Evolutionary conservation across 2,113 vertebrate species (phyloP), one percentile per base, ranked within the genome.

Genomic region (Lutjanus erythropterus): DNA sequence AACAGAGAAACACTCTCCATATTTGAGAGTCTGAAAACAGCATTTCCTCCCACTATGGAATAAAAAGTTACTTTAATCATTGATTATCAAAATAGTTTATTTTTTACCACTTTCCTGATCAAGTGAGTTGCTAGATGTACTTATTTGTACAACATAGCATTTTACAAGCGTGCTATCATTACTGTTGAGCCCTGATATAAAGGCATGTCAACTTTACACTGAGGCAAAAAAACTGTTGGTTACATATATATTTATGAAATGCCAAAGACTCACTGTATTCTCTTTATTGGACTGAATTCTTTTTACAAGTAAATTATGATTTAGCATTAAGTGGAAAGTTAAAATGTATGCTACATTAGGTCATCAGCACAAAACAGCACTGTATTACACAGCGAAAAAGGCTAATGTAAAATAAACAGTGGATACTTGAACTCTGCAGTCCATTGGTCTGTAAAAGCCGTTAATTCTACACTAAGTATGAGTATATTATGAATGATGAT

Each of bases 361-460:
- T 12, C 37, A 44, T 75, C 14, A 35, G 37, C 25, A 66, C 10
- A 35, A 46, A 31, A 42, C 19, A 31, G 14, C 3, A 8, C 21
- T 10, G 6, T 46, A 25, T 50, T 46, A 46, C 2, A 74, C 10
- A 18, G 25, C 21, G 19, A 44, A 27, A 60, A 53, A 37, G 65
- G 18, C 6, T 31, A 21, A 25, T 31, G n/a, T 37, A 16, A 55
- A 59, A 47, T 35, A 71, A 52, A 52, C 9, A 11, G 9, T 25
- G 9, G 27, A 58, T 5, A 72, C 19, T 9, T 46, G 9, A 55
- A 39, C 29, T 27, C 7, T 61, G 37, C 41, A 39, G 37, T 50
- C 66, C n/a, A 75, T 2, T 80, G 5, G 61, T 76, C 47, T 75
- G 76, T 44, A 75, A 70, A 65, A 70, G 41, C 56, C 42, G 41